Evolutionary conservation across 2,113 vertebrate species (phyloP).

Genomic region (Eptesicus fuscus): DNA sequence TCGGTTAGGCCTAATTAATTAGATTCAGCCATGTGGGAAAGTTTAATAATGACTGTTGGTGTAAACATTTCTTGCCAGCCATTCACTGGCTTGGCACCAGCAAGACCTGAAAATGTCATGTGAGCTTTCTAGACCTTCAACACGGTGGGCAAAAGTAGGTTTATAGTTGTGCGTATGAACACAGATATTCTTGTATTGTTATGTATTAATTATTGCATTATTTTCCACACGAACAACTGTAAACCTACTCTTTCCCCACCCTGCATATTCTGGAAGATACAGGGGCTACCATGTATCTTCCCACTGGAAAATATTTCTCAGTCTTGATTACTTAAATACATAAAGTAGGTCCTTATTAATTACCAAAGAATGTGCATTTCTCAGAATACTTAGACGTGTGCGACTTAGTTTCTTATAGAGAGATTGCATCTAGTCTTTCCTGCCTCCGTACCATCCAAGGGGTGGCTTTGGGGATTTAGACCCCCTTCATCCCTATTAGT

Average conservation of each 20-base stretch:
- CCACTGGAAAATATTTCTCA: conserved; percentile 3
- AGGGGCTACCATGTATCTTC: neutral
- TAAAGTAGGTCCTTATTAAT: neutral
- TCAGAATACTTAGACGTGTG: neutral
- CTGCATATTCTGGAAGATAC: neutral
- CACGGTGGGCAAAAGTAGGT: neutral
- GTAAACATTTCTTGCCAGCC: neutral
- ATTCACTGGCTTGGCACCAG: neutral
- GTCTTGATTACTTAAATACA: neutral
- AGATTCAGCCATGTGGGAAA: conserved; percentile 41
- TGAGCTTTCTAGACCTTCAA: neutral
- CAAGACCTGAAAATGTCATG: neutral
- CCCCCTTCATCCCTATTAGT: neutral
- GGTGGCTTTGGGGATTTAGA: neutral
- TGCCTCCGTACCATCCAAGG: too few relatives aligned
- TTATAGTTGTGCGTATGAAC: neutral
- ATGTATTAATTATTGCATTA: neutral
- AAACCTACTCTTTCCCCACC: neutral
- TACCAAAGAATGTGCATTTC: neutral
- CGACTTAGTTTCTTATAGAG: neutral
- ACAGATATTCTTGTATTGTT: neutral
- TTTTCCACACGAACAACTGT: neutral
- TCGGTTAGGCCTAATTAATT: conserved; percentile 42
- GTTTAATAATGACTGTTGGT: neutral
- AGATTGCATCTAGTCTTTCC: neutral